These are phyloP conservation scores for Pseudoips prasinana DNA, from an alignment of 2,888 invertebrate species.

Conservation along the genomic window DNA sequence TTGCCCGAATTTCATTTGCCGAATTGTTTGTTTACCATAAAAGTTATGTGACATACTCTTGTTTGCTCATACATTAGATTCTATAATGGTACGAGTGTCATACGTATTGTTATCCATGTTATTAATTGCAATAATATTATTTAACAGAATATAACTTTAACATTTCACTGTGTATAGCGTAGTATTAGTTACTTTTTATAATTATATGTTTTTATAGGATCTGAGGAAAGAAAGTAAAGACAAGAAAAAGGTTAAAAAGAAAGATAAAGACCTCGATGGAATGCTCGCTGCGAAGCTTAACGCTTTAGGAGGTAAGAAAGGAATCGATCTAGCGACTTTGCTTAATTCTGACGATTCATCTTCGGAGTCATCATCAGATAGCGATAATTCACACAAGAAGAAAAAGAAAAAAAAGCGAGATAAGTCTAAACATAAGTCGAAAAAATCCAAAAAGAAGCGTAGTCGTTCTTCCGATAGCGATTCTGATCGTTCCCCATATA, in stretches of 20 bases:
- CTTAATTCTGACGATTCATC: slow-evolving; percentile 60
- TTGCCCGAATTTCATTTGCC: no score
- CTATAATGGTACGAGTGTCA: no score
- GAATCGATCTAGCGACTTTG: slow-evolving; percentile 58
- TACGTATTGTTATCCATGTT: no score
- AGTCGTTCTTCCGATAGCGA: slow-evolving; percentile 26
- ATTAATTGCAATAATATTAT: no score
- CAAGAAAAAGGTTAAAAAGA: slow-evolving; percentile 71
- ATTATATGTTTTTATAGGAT: slow-evolving; percentile 39
- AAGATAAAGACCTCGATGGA: slow-evolving; percentile 83
- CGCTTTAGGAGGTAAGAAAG: slow-evolving; percentile 78
- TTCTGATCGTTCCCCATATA: slow-evolving; percentile 21
- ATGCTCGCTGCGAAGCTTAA: slow-evolving; percentile 87
- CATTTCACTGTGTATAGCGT: no score
- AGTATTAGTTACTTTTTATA: no score
- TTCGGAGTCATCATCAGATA: slow-evolving; percentile 48
- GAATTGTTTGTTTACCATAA: no score
- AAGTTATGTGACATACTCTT: no score
- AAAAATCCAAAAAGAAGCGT: slow-evolving; percentile 38
- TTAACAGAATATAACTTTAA: no score
- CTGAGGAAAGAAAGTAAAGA: slow-evolving; percentile 70
- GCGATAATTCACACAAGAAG: slow-evolving; percentile 29
- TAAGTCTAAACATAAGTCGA: slow-evolving; percentile 50
- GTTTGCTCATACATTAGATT: no score
- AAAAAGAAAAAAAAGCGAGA: slow-evolving; percentile 57